Evolutionary conservation across 2,888 invertebrate species (phyloP).

Genomic region (Scaptomyza flava): DNA sequence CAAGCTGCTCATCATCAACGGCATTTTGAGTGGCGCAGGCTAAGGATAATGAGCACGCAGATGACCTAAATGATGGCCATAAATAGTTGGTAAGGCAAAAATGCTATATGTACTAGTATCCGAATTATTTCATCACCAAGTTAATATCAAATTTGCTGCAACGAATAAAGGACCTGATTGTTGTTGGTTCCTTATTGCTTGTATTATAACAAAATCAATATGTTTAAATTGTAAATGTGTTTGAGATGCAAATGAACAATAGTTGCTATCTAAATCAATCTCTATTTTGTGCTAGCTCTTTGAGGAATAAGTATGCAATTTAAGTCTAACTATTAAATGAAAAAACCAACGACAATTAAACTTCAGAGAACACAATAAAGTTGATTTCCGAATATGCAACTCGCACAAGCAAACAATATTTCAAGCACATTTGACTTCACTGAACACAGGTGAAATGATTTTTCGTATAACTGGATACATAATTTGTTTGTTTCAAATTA

Average conservation of each 20-base stretch:
- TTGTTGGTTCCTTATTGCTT: not conserved
- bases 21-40: conserved; percentile 6
- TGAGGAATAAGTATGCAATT: too few relatives aligned
- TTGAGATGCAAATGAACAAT: not conserved
- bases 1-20: conserved; percentile 11
- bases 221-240: not conserved
- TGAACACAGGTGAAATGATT: too few relatives aligned
- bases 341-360: too few relatives aligned
- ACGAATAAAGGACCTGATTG: not conserved
- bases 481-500: too few relatives aligned
- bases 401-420: too few relatives aligned
- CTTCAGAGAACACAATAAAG: too few relatives aligned
- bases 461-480: too few relatives aligned
- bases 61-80: conserved; percentile 30
- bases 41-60: conserved; percentile 37
- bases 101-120: not conserved
- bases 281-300: not conserved
- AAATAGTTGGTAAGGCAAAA: conserved; percentile 5
- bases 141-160: not conserved
- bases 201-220: not conserved
- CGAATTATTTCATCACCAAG: not conserved
- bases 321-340: too few relatives aligned
- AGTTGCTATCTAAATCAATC: not conserved
- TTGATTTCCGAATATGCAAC: too few relatives aligned
- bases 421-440: too few relatives aligned